Base-by-base conservation (phyloP, 2,113 vertebrate genomes). In the Empidonax alnorum region DNA sequence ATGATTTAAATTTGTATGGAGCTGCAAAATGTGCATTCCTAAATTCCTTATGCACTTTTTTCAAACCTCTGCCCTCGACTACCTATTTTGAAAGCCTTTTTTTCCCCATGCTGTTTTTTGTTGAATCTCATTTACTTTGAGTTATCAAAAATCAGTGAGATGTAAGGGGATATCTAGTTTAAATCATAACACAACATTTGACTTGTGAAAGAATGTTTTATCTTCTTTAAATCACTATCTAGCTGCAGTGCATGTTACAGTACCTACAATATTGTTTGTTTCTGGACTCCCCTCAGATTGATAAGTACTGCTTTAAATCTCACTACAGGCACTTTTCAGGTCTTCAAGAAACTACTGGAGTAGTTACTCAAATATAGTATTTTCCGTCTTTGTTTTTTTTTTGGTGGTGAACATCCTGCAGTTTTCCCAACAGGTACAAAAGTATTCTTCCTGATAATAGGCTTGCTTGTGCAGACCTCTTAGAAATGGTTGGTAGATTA, bases 321-420 rank as follows among this genome's bases (percentile, higher is more conserved):
- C 0, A 0, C 12, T 46, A 46, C 25, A 91, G 50, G 28, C 37
- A 87, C 3, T 9, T 9, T 66, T 35, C 52, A 62, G 7, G 5
- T 74, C 46, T 77, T 77, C 55, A 81, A 61, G 27, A 83, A 95
- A 56, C 19, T n/a, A 47, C 22, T 25, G 10, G 7, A 19, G n/a
- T 62, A 30, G 46, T 77, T 72, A 58, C 13, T 33, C 25, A 22
- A 56, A 69, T 3, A 39, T 1, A 41, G 2, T 61, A 30, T 35
- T 65, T 35, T 10, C 14, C 9, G 1, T 8, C 3, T 1, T 7
- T 3, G 4, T 19, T 10, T 39, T 50, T 50, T 35, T 28, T 16
- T 14, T 46, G 7, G 19, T 75, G 9, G 21, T 42, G 25, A 39
- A 76, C 15, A 76, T 14, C 14, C 33, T 47, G 39, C 11, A 53